These are phyloP conservation scores for Drosophila nr. perissopoda DNA, from an alignment of 2,888 invertebrate genomes.

Conservation along the genomic window DNA sequence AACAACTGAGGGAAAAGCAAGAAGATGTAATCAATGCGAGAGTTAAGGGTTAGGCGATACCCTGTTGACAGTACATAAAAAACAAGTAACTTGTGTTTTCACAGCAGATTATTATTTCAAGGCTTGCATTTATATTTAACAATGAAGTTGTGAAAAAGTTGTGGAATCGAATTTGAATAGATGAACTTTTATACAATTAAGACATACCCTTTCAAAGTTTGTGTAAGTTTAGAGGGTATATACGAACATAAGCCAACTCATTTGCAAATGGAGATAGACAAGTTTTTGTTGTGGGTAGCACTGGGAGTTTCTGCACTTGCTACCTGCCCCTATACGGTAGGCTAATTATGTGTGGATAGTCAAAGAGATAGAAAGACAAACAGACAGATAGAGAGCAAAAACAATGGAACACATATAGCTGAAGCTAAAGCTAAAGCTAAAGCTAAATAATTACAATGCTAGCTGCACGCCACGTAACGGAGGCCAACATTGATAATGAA, in stretches of 20 bases:
- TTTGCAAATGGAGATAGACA: slow-evolving; percentile 37
- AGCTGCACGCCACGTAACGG: slow-evolving; percentile 59
- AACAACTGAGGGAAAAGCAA: slow-evolving; percentile 10
- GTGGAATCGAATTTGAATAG: background rate
- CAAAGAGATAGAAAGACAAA: slow-evolving; percentile 1
- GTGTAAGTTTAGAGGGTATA: slow-evolving; percentile 12
- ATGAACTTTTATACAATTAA: background rate
- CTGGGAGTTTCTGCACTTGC: slow-evolving; percentile 49
- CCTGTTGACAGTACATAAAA: background rate
- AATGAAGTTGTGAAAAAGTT: background rate
- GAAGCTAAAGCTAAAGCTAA: slow-evolving; percentile 2
- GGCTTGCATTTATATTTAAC: background rate
- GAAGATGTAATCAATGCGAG: background rate
- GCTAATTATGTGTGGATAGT: slow-evolving; percentile 65
- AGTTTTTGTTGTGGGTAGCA: slow-evolving; percentile 38
- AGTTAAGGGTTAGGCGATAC: slow-evolving; percentile 1
- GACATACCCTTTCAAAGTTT: background rate
- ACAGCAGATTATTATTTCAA: background rate
- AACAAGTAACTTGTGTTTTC: background rate
- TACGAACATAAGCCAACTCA: slow-evolving; percentile 18
- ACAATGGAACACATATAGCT: slow-evolving; percentile 34
- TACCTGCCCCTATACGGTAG: slow-evolving; percentile 49
- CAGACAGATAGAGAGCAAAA: slow-evolving; percentile 6
- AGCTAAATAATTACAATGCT: slow-evolving; percentile 74
- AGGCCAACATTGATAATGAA: slow-evolving; percentile 40